Percentiles rank a stretch among this genome's conserved stretches.
These are phyloP conservation scores for Scaptodrosophila lebanonensis DNA, from an alignment of 1,140 invertebrate species.

Conservation along the genomic window DNA sequence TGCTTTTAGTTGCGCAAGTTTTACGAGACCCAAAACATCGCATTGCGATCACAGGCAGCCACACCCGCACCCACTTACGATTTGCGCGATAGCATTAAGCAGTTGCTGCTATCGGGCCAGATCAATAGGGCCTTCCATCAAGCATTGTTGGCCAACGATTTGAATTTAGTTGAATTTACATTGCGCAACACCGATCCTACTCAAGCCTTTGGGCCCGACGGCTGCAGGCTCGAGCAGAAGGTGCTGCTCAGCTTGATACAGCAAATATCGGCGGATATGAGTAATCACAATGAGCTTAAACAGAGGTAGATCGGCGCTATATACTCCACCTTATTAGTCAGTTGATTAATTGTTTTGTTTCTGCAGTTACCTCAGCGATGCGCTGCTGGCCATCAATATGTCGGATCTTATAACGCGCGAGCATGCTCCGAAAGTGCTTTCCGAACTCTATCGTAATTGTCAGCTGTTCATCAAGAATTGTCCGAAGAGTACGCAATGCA, in stretches of 20 bases:
- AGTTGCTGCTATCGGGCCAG: constrained; percentile 85
- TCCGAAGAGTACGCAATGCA: constrained; percentile 83
- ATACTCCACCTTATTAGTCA: constrained; percentile 31
- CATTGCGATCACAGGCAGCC: constrained; percentile 83
- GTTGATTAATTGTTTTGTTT: constrained; percentile 44
- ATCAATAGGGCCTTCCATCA: constrained; percentile 92
- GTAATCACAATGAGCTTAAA: constrained; percentile 90
- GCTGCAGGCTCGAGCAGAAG: constrained; percentile 87
- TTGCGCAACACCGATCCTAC: constrained; percentile 88
- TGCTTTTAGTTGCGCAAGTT: constrained; percentile 78
- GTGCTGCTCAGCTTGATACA: constrained; percentile 94
- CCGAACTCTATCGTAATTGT: constrained; percentile 86
- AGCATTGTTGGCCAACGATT: constrained; percentile 91
- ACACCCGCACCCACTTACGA: constrained; percentile 82
- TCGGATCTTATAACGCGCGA: constrained; percentile 87
- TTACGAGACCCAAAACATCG: constrained; percentile 80
- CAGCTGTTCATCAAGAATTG: constrained; percentile 83
- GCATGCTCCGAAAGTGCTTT: constrained; percentile 88
- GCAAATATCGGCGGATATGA: constrained; percentile 92
- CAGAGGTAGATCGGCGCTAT: constrained; percentile 81
- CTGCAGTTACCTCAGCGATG: constrained; percentile 90
- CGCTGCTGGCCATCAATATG: constrained; percentile 88
- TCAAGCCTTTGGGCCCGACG: constrained; percentile 84
- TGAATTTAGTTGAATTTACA: constrained; percentile 88
- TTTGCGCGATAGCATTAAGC: constrained; percentile 84